These are phyloP conservation scores for Periophthalmodon schlosseri DNA, from an alignment of 2,113 vertebrate species.

Conservation along the genomic window DNA sequence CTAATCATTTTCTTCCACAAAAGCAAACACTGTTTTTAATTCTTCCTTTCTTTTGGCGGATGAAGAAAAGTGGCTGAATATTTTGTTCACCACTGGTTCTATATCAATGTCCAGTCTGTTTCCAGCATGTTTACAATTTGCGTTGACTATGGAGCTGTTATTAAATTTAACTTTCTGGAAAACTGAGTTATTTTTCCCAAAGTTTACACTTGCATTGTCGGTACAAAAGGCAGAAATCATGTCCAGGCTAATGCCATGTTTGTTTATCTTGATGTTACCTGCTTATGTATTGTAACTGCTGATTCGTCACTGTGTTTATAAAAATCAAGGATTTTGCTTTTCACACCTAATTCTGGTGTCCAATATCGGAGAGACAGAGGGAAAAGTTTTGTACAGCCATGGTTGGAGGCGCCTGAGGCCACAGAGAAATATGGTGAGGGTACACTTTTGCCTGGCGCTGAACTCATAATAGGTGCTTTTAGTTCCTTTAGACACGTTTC, in stretches of 20 bases:
- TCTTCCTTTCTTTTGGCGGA: background rate
- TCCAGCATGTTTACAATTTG: constrained; percentile 18
- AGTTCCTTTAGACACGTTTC: constrained; percentile 17
- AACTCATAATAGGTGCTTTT: constrained; percentile 1
- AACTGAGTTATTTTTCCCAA: constrained; percentile 22
- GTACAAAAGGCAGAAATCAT: no score
- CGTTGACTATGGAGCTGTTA: constrained; percentile 21
- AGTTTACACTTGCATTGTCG: constrained; percentile 44
- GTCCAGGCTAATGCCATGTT: no score
- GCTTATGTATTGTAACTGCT: constrained; percentile 9
- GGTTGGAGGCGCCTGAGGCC: constrained; percentile 18
- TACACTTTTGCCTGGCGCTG: background rate
- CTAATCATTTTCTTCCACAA: constrained; percentile 12
- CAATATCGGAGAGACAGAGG: constrained; percentile 9
- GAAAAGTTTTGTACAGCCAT: constrained; percentile 18
- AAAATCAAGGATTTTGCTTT: constrained; percentile 21
- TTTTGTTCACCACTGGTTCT: constrained; percentile 10
- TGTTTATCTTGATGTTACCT: constrained; percentile 25
- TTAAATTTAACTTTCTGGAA: constrained; percentile 10
- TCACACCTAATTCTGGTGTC: constrained; percentile 5
- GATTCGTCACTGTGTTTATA: constrained; percentile 11
- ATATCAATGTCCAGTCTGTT: background rate
- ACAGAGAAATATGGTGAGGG: background rate
- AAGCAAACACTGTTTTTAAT: constrained; percentile 15
- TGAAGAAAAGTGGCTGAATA: constrained; percentile 16